Conservation (phyloP, 2,888 invertebrate genomes). For the Epistrophe grossulariae region DNA sequence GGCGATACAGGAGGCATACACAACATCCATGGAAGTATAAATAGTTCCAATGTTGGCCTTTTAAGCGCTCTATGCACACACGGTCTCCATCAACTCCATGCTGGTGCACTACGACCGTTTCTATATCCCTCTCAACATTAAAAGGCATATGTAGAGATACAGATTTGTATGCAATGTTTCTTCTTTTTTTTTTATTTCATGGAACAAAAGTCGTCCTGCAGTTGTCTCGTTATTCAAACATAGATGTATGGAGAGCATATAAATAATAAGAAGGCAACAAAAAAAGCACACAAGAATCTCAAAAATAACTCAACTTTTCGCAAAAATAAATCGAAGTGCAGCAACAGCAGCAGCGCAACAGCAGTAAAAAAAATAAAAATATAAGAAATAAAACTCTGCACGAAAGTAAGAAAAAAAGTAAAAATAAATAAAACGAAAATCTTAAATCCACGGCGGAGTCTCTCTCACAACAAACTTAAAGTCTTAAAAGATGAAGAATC, state of each 20-base stretch:
- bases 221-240: conserved; percentile 76
- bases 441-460: conserved; percentile 42
- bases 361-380: conserved; percentile 12
- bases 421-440: conserved; percentile 38
- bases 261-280: conserved; percentile 34
- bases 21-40: conserved; percentile 62
- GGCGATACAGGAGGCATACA: conserved; percentile 48
- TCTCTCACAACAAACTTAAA: conserved; percentile 53
- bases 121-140: conserved; percentile 26
- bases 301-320: conserved; percentile 71
- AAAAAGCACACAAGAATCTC: conserved; percentile 34
- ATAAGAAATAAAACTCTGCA: conserved; percentile 43
- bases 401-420: conserved; percentile 28
- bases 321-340: conserved; percentile 69
- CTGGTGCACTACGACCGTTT: conserved; percentile 16
- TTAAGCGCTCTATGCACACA: conserved; percentile 65
- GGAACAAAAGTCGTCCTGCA: conserved; percentile 74
- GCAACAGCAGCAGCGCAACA: conserved; percentile 30
- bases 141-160: conserved; percentile 41
- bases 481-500: conserved; percentile 68
- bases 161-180: conserved; percentile 34
- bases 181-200: conserved; percentile 55
- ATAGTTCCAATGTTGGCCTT: conserved; percentile 65
- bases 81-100: conserved; percentile 10
- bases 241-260: conserved; percentile 72